These are phyloP conservation scores for Sclerurus mexicanus DNA, from an alignment of 2,113 vertebrate genomes.

Conservation along the genomic window DNA sequence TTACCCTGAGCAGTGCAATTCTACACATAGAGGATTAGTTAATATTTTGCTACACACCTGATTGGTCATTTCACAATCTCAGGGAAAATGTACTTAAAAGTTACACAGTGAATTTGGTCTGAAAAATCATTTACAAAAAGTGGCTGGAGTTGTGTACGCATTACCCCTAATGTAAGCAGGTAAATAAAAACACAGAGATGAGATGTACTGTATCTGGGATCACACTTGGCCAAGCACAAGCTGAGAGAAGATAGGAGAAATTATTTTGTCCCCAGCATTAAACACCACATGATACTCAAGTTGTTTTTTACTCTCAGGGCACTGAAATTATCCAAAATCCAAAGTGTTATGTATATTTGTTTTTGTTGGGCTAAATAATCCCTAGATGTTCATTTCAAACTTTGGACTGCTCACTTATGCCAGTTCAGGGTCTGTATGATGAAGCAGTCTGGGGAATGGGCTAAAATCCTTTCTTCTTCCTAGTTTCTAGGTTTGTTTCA, in stretches of 20 bases:
- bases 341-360: accelerated
- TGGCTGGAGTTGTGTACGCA: neutral
- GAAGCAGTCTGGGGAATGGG: neutral
- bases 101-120: neutral
- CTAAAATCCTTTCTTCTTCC: neutral
- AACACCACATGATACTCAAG: neutral
- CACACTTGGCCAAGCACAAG: neutral
- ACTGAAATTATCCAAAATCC: neutral
- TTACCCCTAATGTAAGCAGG: neutral
- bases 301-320: neutral
- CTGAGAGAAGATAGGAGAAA: neutral
- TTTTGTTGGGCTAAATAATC: neutral
- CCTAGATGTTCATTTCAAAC: neutral
- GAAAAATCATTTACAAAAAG: neutral
- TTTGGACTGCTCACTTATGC: neutral
- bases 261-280: neutral
- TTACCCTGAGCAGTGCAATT: neutral
- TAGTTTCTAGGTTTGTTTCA: neutral
- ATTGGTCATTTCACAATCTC: neutral
- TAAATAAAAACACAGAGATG: neutral
- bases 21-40: neutral
- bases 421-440: too few relatives aligned
- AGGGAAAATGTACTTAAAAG: neutral
- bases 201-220: neutral
- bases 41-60: neutral